These are phyloP conservation scores for Phylloscopus whistleri DNA, from an alignment of 2,113 vertebrate species.

Conservation along the genomic window DNA sequence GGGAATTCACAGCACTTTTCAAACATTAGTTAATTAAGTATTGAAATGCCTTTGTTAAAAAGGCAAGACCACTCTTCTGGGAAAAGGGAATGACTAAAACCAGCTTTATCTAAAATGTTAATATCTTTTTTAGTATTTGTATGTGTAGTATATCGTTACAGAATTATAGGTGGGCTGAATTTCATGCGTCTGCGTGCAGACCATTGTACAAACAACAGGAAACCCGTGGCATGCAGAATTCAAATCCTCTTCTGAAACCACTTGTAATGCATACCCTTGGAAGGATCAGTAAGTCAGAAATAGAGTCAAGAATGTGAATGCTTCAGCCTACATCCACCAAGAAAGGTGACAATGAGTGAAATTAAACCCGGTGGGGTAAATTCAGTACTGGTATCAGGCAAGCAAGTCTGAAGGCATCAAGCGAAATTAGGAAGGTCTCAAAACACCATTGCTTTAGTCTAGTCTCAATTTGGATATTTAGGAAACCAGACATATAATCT, in stretches of 20 bases:
- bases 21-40: constrained; percentile 22
- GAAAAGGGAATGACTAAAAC: neutral
- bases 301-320: neutral
- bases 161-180: neutral
- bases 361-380: neutral
- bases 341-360: neutral
- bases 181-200: neutral
- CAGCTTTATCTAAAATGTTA: neutral
- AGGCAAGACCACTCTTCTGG: neutral
- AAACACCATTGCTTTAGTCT: constrained; percentile 29
- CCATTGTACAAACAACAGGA: neutral
- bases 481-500: constrained; percentile 69
- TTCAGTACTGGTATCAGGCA: neutral
- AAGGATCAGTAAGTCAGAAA: neutral
- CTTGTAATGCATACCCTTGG: neutral
- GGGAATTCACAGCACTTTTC: neutral
- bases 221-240: neutral
- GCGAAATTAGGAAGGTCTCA: constrained; percentile 14
- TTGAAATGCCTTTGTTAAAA: neutral
- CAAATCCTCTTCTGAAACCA: neutral
- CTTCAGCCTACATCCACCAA: neutral
- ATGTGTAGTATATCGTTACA: neutral
- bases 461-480: constrained; percentile 47
- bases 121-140: neutral
- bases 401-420: neutral